Base-by-base conservation (phyloP, 2,888 invertebrate species). In the Cephus pygmeus region DNA sequence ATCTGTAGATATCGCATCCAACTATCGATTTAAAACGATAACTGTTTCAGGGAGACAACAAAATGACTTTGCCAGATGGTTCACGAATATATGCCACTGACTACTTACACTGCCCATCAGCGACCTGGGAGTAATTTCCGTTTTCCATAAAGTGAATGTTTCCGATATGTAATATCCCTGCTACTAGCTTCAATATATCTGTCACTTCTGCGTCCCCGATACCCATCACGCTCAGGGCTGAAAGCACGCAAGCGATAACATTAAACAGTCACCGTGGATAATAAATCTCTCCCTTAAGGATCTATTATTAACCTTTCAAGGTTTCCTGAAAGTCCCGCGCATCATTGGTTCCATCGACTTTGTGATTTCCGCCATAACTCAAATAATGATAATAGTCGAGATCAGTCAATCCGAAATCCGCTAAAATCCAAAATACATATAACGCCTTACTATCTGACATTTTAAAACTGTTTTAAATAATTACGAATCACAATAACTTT, bases 331-430 rank as follows among this genome's bases (percentile, higher is more conserved):
- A 95, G 81, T 95, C 95, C 78, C 93, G 92, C 3, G 92, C 92
- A 88, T 95, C 95, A 85, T 95, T 93, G 0, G 93, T 94, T n/a
- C 94, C 95, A 73, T 95, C 94, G 4, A 95, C 94, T 80, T 91
- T 92, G 87, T 93, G 94, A 82, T 86, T 91, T 30, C 93, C 93
- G 80, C 94, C 94, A 87, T 94, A 93, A 83, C 92, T 93, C 78
- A 95, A 90, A 86, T 94, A 95, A 81, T 91, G 91, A 87, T 94
- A 95, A 87, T 94, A 94, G 83, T 94, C 93, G 40, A 94, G 93
- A 73, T 91, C 90, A 23, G 93, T 92, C 75, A 95, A 88, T 34
- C 94, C 94, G 69, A 94, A 92, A 73, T 93, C 92, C 75, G 92
- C 94, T 94, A 88, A 34, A 89, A 87, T 81, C 77, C 77, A 79